Conservation (phyloP, 2,888 invertebrate genomes). For the Bhutanitis thaidina region DNA sequence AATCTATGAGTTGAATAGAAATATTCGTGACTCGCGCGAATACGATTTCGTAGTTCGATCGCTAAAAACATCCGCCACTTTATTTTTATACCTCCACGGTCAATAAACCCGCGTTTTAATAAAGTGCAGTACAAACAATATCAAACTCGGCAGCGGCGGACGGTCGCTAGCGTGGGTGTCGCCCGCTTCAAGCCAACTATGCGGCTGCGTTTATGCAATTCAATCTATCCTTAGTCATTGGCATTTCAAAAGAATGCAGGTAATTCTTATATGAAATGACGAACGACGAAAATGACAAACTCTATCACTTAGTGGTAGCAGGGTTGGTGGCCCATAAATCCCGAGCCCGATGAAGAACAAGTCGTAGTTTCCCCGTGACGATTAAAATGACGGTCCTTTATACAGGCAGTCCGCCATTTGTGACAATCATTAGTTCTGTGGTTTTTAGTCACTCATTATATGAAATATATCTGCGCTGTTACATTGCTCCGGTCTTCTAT, state of each 20-base stretch:
- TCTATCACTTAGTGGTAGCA: too few relatives aligned
- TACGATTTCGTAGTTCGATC: neutral
- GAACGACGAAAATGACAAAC: too few relatives aligned
- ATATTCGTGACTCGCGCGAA: constrained; percentile 6
- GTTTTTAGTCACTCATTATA: too few relatives aligned
- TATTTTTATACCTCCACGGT: constrained; percentile 17
- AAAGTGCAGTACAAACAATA: constrained; percentile 8
- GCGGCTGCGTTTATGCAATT: neutral
- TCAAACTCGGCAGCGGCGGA: neutral
- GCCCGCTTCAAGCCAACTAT: neutral
- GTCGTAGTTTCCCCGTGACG: too few relatives aligned
- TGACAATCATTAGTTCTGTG: too few relatives aligned
- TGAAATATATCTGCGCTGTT: too few relatives aligned
- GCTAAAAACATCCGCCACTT: constrained; percentile 16
- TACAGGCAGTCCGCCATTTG: too few relatives aligned
- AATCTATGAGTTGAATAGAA: neutral
- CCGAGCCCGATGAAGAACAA: too few relatives aligned
- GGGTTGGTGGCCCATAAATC: too few relatives aligned
- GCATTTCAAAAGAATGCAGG: neutral
- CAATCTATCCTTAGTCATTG: neutral
- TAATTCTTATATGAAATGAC: too few relatives aligned
- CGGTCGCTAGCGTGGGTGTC: constrained; percentile 3
- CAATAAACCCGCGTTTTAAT: constrained; percentile 13
- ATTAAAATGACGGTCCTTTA: too few relatives aligned
- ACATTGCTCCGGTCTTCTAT: too few relatives aligned